phyloP scores from a whole-genome alignment of 2,797 vertebrate genomes.

The Lateolabrax maculatus region DNA sequence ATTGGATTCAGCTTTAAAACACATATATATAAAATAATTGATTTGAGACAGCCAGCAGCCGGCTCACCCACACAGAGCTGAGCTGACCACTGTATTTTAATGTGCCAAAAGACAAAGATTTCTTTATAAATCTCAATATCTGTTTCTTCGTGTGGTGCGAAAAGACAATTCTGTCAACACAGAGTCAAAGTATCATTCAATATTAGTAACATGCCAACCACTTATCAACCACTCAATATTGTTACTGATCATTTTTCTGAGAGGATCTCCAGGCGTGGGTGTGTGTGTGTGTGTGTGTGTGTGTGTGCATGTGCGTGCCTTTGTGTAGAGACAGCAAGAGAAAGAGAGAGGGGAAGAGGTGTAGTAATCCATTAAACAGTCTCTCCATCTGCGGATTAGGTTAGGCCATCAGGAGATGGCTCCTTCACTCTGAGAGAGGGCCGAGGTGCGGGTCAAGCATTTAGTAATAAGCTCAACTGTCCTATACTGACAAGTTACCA shows the following conservation, averaged over 20 bases:
- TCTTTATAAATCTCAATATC: constrained; percentile 29
- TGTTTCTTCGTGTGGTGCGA: constrained; percentile 21
- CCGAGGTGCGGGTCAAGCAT: constrained; percentile 83
- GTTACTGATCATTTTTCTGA: constrained; percentile 45
- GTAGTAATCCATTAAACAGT: constrained; percentile 85
- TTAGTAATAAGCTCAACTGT: constrained; percentile 86
- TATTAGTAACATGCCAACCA: constrained; percentile 32
- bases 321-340: constrained; percentile 51
- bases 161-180: constrained; percentile 37
- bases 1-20: constrained; percentile 16
- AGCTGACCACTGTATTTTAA: constrained; percentile 9
- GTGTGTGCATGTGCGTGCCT: constrained; percentile 29
- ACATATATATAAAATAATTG: constrained; percentile 6
- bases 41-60: constrained; percentile 1
- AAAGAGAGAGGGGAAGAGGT: constrained; percentile 55
- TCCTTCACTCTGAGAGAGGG: constrained; percentile 80
- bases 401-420: constrained; percentile 84
- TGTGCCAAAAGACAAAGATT: constrained; percentile 12
- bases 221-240: constrained; percentile 50
- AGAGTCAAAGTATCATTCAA: constrained; percentile 38
- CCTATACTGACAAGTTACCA: constrained; percentile 78
- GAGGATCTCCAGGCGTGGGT: constrained; percentile 34
- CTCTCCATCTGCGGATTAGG: constrained; percentile 84
- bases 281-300: constrained; percentile 15
- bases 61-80: not conserved